A percentile compares a stretch with the other conserved stretches of the same genome.
Conservation (phyloP, 2,888 invertebrate genomes). For the Andrena fulva region DNA sequence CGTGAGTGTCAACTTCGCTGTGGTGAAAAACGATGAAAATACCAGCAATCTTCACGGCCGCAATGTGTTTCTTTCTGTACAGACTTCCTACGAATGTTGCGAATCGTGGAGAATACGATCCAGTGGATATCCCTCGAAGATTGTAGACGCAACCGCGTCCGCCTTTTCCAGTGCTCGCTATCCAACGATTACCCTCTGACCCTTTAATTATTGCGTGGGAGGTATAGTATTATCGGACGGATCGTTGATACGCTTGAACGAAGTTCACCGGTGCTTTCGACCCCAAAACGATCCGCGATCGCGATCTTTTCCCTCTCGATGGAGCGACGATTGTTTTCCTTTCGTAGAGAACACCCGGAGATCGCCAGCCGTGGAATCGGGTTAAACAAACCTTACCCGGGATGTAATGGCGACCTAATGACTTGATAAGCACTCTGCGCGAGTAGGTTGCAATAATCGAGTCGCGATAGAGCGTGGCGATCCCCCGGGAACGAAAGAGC, state of each 20-base stretch:
- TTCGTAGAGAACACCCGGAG: slow-evolving; percentile 16
- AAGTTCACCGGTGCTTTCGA: slow-evolving; percentile 16
- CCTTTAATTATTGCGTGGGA: slow-evolving; percentile 59
- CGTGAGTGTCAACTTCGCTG: too few species aligned
- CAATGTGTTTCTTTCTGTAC: too few species aligned
- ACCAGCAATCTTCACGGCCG: too few species aligned
- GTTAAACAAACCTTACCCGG: slow-evolving; percentile 72
- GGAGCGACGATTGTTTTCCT: slow-evolving; percentile 39
- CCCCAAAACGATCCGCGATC: slow-evolving; percentile 36
- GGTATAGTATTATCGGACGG: slow-evolving; percentile 35
- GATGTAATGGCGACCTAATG: slow-evolving; percentile 73
- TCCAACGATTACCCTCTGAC: slow-evolving; percentile 53
- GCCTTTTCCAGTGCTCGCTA: slow-evolving; percentile 34
- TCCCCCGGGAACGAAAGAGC: slow-evolving; percentile 54
- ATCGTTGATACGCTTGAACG: slow-evolving; percentile 57
- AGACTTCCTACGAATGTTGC: background rate
- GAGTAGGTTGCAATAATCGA: slow-evolving; percentile 52
- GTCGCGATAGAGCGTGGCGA: slow-evolving; percentile 37
- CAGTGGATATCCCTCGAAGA: background rate
- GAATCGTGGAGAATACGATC: background rate
- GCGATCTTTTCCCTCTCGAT: slow-evolving; percentile 28
- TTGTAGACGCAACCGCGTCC: slow-evolving; percentile 25
- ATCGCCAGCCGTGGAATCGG: slow-evolving; percentile 52
- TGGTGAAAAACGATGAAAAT: too few species aligned
- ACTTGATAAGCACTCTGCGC: slow-evolving; percentile 75